Conservation (phyloP, 2,113 vertebrate species). For the Sula dactylatra region DNA sequence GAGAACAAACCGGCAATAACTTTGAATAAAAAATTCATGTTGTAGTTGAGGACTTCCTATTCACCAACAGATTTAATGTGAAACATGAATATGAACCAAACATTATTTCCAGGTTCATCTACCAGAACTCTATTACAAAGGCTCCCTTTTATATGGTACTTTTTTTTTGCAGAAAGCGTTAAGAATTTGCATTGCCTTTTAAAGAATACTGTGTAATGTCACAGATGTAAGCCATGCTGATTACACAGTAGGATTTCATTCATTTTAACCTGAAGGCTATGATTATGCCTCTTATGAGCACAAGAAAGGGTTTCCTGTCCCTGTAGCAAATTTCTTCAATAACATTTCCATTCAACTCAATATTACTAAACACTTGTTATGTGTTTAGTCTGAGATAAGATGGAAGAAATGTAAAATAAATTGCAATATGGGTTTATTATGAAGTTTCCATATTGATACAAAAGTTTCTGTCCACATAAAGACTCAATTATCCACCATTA, state of each 20-base stretch:
- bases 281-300: constrained; percentile 30
- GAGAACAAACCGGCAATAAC: not conserved
- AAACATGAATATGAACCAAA: constrained; percentile 18
- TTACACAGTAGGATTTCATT: constrained; percentile 43
- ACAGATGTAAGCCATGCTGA: constrained; percentile 41
- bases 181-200: constrained; percentile 43
- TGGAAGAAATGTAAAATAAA: constrained; percentile 46
- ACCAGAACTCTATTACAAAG: not conserved
- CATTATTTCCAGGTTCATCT: constrained; percentile 8
- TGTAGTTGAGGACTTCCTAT: not conserved
- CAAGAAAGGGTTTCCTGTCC: constrained; percentile 5
- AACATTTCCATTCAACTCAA: constrained; percentile 43
- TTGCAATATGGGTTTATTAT: constrained; percentile 39
- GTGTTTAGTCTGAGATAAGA: constrained; percentile 22
- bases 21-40: not conserved
- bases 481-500: constrained; percentile 14
- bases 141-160: not conserved
- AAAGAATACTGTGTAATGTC: constrained; percentile 23
- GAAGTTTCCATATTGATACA: constrained; percentile 35
- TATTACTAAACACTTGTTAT: constrained; percentile 29
- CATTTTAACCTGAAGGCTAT: constrained; percentile 54
- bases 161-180: constrained; percentile 39
- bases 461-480: constrained; percentile 30
- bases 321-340: constrained; percentile 26
- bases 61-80: not conserved